phyloP scores from a whole-genome alignment of 2,113 vertebrate genomes.

The Protobothrops mucrosquamatus region DNA sequence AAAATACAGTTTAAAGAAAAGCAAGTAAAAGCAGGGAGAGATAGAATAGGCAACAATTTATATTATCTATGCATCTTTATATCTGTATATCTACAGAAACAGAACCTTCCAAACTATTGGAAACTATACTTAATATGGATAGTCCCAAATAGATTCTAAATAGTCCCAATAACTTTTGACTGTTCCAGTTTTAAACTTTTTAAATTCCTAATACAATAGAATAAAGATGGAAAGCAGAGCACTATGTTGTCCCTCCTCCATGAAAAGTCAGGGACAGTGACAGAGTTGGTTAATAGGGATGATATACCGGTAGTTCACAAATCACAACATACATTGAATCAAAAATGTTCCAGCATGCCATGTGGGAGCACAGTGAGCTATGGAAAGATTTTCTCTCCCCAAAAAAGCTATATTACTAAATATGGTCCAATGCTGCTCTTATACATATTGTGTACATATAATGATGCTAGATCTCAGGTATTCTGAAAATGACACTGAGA shows the following conservation, averaged over 20 bases:
- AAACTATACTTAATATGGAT: background rate
- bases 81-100: background rate
- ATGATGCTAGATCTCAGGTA: background rate
- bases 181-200: background rate
- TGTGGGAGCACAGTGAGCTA: no score
- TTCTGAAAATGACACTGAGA: background rate
- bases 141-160: background rate
- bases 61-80: background rate
- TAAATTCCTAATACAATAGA: background rate
- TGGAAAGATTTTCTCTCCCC: background rate
- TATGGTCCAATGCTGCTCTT: background rate
- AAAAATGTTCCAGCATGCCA: background rate
- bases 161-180: background rate
- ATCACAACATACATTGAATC: background rate
- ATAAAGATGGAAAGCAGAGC: background rate
- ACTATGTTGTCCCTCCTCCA: background rate
- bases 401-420: background rate
- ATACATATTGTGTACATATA: background rate
- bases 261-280: background rate
- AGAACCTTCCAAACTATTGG: background rate
- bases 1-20: background rate
- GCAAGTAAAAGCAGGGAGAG: background rate
- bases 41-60: background rate
- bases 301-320: background rate
- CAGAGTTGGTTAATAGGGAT: background rate